Evolutionary conservation across 2,113 vertebrate genomes (phyloP).

Genomic region (Cnemophilus loriae): DNA sequence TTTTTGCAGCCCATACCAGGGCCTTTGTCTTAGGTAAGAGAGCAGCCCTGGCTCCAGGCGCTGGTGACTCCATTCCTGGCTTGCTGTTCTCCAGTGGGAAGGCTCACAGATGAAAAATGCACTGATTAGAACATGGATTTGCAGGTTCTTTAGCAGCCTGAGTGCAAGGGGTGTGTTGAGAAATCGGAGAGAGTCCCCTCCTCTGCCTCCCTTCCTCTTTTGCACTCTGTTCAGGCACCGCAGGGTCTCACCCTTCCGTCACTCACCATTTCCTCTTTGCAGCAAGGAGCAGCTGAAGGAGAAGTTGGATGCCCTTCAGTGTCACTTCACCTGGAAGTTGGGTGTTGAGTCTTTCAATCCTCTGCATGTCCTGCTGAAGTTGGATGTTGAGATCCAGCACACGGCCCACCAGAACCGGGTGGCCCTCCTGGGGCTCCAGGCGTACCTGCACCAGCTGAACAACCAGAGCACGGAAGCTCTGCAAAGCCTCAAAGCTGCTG

Average conservation of each 20-base stretch:
- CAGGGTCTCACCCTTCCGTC: not conserved
- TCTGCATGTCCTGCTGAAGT: fast-evolving
- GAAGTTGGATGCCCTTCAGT: not conserved
- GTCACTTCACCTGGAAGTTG: not conserved
- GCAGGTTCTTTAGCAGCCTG: not conserved
- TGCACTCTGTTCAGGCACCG: fast-evolving
- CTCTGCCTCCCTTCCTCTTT: not conserved
- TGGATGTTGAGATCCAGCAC: not conserved
- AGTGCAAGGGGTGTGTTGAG: not conserved
- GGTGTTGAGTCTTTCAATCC: fast-evolving
- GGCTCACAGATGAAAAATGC: not conserved
- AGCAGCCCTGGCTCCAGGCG: not conserved
- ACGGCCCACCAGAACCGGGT: not conserved
- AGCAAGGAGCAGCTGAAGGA: not conserved
- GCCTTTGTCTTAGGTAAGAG: not conserved
- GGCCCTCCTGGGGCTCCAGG: not conserved
- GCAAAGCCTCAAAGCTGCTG: not conserved
- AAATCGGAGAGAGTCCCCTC: not conserved
- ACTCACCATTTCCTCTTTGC: not conserved
- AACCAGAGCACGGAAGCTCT: not conserved
- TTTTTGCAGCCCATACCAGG: not conserved
- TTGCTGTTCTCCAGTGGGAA: not conserved
- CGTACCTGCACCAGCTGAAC: not conserved
- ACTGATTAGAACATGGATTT: not conserved
- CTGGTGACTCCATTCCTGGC: not conserved